phyloP scores from a whole-genome alignment of 2,113 vertebrate genomes.

The Craseonycteris thonglongyai region DNA sequence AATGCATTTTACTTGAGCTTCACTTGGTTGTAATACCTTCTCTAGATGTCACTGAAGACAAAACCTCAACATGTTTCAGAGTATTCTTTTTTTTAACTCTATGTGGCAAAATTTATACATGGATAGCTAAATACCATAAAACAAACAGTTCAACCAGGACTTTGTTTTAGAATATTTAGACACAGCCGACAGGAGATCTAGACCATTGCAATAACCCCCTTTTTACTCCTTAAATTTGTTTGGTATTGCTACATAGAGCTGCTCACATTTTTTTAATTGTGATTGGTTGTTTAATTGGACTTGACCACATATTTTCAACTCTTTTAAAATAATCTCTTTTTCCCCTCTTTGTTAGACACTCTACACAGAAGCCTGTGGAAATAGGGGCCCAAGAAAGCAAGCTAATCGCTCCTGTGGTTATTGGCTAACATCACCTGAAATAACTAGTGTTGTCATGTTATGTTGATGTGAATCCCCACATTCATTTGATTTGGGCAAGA shows the following conservation, averaged over 20 bases:
- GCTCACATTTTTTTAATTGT: neutral
- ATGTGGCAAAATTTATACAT: neutral
- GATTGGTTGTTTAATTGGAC: neutral
- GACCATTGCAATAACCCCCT: neutral
- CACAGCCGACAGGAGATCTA: neutral
- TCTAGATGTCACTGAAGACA: neutral
- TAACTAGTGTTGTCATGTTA: neutral
- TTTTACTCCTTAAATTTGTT: neutral
- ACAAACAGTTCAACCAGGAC: neutral
- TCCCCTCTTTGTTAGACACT: neutral
- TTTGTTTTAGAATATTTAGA: neutral
- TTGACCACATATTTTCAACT: neutral
- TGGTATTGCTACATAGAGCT: neutral
- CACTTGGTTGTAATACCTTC: neutral
- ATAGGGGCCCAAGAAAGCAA: neutral
- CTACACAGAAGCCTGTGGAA: neutral
- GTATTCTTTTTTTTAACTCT: neutral
- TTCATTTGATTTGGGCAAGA: neutral
- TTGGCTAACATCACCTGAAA: neutral
- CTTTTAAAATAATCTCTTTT: neutral
- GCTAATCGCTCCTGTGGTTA: neutral
- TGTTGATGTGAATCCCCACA: neutral
- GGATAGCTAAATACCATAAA: slow-evolving; percentile 22
- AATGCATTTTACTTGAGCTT: neutral
- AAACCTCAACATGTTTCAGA: neutral